Conservation (phyloP, 37 sponge, comb jelly and placozoan species). For the Bolinopsis microptera region DNA sequence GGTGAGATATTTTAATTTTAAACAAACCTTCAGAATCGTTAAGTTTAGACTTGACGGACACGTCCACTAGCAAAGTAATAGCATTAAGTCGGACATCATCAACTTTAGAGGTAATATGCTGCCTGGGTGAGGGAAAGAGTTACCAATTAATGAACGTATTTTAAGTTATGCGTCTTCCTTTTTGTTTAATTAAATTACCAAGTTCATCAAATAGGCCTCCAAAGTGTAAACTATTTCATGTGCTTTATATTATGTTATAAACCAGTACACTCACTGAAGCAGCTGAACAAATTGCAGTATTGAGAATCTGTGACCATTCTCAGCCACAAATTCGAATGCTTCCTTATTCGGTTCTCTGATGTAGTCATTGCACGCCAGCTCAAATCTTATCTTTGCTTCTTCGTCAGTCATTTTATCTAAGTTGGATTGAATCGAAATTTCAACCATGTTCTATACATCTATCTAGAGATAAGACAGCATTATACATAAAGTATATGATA, state of each 20-base stretch:
- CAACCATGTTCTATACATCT: background rate
- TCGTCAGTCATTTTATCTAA: background rate
- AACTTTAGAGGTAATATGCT: background rate
- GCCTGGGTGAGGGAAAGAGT: background rate
- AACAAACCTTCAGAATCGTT: constrained; percentile 35
- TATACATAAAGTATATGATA: too few species aligned
- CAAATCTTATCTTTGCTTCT: constrained; percentile 22
- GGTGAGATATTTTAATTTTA: too few species aligned
- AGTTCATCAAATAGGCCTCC: too few species aligned
- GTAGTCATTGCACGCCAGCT: background rate
- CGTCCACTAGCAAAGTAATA: background rate
- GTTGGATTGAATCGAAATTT: too few species aligned
- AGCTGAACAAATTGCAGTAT: background rate
- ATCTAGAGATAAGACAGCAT: too few species aligned
- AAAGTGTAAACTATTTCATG: too few species aligned
- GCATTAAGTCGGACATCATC: background rate
- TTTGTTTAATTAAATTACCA: too few species aligned
- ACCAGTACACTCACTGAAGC: background rate
- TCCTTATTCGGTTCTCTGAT: background rate
- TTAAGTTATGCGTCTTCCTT: too few species aligned
- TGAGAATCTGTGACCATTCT: background rate
- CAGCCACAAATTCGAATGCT: background rate
- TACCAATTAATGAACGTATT: too few species aligned
- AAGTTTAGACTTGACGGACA: background rate
- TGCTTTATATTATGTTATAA: too few species aligned